A percentile compares a stretch with the other conserved stretches of the same genome.
phyloP scores from a whole-genome alignment of 2,113 vertebrate species.

The Notechis scutatus region DNA sequence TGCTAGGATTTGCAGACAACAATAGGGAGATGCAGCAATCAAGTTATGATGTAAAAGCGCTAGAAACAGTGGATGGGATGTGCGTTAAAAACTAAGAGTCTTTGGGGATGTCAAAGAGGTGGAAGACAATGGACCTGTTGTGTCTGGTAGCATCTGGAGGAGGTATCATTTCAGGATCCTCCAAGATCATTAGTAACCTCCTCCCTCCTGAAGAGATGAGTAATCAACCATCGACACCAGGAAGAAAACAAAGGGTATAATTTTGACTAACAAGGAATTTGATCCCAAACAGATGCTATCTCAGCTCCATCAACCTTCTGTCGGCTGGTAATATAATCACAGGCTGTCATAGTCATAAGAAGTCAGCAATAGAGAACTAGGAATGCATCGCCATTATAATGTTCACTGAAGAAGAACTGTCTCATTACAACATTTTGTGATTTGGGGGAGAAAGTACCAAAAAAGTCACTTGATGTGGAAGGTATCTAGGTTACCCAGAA shows the following conservation, averaged over 20 bases:
- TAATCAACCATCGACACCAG: background rate
- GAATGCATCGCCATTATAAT: background rate
- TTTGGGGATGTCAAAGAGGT: background rate
- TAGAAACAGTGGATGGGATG: background rate
- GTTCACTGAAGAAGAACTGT: background rate
- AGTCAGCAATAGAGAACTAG: background rate
- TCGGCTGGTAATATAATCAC: background rate
- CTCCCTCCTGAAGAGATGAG: background rate
- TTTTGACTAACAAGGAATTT: background rate
- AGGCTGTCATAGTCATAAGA: background rate
- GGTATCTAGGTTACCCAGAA: background rate
- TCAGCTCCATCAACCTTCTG: background rate
- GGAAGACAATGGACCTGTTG: background rate
- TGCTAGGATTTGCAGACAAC: background rate
- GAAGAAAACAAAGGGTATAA: background rate
- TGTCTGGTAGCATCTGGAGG: background rate
- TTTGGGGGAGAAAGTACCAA: background rate
- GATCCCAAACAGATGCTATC: constrained; percentile 5
- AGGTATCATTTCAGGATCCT: background rate
- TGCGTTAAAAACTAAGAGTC: background rate
- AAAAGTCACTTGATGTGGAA: background rate
- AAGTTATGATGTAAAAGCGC: background rate
- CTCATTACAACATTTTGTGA: background rate
- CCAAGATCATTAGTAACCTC: background rate
- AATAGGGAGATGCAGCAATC: background rate